phyloP scores from a whole-genome alignment of 2,888 invertebrate genomes.

The Drosophila silvestris region DNA sequence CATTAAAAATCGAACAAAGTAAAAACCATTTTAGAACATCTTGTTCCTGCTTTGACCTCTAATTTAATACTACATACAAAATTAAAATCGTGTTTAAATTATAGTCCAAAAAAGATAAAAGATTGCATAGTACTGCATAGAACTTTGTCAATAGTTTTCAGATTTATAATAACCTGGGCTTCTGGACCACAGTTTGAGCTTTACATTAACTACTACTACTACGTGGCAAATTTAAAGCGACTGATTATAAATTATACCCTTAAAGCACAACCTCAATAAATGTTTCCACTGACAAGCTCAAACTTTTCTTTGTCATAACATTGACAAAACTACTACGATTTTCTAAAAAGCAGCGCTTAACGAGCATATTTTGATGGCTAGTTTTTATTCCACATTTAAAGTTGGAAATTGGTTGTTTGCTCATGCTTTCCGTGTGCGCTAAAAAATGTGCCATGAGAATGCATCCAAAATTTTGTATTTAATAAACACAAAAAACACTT shows the following conservation, averaged over 20 bases:
- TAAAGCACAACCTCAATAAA: neutral
- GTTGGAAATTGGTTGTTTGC: neutral
- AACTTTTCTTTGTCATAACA: neutral
- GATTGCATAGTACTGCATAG: accelerated
- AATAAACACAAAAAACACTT: neutral
- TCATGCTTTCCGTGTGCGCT: neutral
- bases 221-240: neutral
- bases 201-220: neutral
- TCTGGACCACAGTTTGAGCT: accelerated
- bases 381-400: neutral
- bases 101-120: neutral
- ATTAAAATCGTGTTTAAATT: neutral
- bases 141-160: neutral
- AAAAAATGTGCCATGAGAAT: neutral
- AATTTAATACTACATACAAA: neutral
- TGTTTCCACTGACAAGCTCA: accelerated
- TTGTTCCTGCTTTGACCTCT: neutral
- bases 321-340: neutral
- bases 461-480: neutral
- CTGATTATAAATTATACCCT: neutral
- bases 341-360: neutral
- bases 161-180: accelerated
- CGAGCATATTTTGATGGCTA: neutral
- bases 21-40: accelerated
- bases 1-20: no score